phyloP scores from a whole-genome alignment of 2,113 vertebrate species.

The Pachycephala philippinensis region DNA sequence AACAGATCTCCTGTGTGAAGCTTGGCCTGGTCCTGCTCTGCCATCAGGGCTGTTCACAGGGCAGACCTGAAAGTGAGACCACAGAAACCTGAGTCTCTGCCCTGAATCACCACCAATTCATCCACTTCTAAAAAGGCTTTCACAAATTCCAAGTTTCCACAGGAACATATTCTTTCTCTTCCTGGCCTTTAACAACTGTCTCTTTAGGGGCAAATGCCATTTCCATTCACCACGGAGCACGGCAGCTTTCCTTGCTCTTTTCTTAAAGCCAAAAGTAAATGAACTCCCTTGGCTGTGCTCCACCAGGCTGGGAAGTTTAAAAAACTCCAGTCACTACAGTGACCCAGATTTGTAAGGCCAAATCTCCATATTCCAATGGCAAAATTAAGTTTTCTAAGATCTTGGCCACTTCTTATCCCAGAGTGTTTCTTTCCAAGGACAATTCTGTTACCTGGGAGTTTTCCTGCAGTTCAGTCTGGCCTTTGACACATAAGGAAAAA shows the following conservation, averaged over 20 bases:
- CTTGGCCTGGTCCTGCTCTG: background rate
- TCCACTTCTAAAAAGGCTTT: background rate
- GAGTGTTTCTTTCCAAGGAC: background rate
- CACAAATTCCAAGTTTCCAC: constrained; percentile 11
- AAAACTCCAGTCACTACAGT: constrained; percentile 26
- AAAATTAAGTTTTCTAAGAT: background rate
- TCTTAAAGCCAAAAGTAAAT: constrained; percentile 58
- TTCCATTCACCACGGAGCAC: constrained; percentile 50
- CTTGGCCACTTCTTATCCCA: background rate
- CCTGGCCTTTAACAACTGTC: background rate
- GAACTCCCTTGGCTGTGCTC: constrained; percentile 56
- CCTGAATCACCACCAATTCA: constrained; percentile 14
- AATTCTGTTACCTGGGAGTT: background rate
- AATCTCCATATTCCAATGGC: background rate
- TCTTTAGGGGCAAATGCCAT: constrained; percentile 31
- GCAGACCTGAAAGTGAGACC: background rate
- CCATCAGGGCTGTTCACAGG: background rate
- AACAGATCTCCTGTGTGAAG: background rate
- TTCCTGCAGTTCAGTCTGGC: background rate
- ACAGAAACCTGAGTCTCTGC: background rate
- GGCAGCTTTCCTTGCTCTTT: constrained; percentile 48
- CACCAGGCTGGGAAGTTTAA: constrained; percentile 35
- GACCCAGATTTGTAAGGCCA: constrained; percentile 47
- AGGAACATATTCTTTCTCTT: constrained; percentile 7
- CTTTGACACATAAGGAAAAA: rapidly evolving